phyloP scores from a whole-genome alignment of 2,888 invertebrate species.

The Phalera bucephala region DNA sequence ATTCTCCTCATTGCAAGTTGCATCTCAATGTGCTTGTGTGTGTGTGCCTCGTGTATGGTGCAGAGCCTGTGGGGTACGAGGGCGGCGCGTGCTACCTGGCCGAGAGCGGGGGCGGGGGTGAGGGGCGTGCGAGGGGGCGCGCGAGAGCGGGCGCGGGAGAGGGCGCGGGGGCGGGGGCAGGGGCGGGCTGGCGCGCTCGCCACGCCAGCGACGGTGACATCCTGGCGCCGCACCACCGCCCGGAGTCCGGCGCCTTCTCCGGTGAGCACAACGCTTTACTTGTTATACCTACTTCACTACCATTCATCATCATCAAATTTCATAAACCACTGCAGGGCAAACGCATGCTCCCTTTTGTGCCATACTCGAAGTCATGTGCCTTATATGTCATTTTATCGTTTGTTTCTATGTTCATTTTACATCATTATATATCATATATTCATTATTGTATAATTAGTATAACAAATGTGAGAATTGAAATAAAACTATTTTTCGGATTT shows the following conservation, averaged over 20 bases:
- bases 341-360: too few relatives aligned
- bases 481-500: too few relatives aligned
- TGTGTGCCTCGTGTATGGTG: conserved; percentile 8
- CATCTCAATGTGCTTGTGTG: conserved; percentile 11
- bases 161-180: conserved; percentile 8
- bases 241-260: conserved; percentile 73
- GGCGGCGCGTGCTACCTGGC: conserved; percentile 57
- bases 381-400: too few relatives aligned
- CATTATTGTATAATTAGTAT: too few relatives aligned
- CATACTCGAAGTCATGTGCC: too few relatives aligned
- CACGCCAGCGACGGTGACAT: conserved; percentile 73
- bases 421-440: too few relatives aligned
- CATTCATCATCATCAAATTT: not conserved
- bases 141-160: conserved; percentile 6
- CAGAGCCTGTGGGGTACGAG: conserved; percentile 67
- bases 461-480: too few relatives aligned
- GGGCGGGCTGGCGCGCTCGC: conserved; percentile 40
- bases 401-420: too few relatives aligned
- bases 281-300: not conserved
- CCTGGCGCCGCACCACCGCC: conserved; percentile 60
- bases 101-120: conserved; percentile 31
- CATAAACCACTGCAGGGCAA: too few relatives aligned
- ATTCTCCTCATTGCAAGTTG: too few relatives aligned
- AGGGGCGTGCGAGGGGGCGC: conserved; percentile 6
- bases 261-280: conserved; percentile 41